Base-by-base conservation (phyloP, 1,140 invertebrate genomes). In the Araneus ventricosus region DNA sequence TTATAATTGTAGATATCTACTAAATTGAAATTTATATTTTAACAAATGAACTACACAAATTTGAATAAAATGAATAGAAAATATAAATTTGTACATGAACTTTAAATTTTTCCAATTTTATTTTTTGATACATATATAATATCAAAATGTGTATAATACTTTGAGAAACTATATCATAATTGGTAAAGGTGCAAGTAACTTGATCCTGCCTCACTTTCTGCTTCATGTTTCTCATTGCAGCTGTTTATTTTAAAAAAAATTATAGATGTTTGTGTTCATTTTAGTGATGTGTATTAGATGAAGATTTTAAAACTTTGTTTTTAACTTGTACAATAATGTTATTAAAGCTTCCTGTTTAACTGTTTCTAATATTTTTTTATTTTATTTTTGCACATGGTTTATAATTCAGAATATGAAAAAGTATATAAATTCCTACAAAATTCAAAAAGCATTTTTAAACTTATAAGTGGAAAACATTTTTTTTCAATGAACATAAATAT, bases 51-150 rank as follows among this genome's bases (percentile, higher is more conserved):
- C 3, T 30, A 27, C n/a, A 1, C 24, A 34, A 57, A n/a, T 27
- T 84, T 27, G 14, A 52, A 57, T 84, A 27, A 84, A 84, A 24
- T 84, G 39, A 84, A 22, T n/a, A 41, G 6, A 41, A 59, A 85
- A 59, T 34, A 61, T 61, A 37, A 34, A 61, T 61, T 87, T 87
- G 3, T 37, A 61, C 7, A 24, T 87, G 85, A 87, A 87, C 8
- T 34, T 27, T 22, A 87, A 37, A 59, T 61, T 61, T 61, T 37
- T 8, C 57, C 85, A 87, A 87, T 34, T 61, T 87, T 87, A 87
- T 87, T 87, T 87, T 87, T 87, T 87, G 85, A 87, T 87, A 87
- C 30, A 57, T 59, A 22, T 86, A 41, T 86, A 87, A 37, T 87
- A 87, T 87, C 27, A 61, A 59, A 87, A 63, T 34, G n/a, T 86